These are phyloP conservation scores for Cephus pulcher DNA, from an alignment of 2,888 invertebrate genomes.

Conservation along the genomic window DNA sequence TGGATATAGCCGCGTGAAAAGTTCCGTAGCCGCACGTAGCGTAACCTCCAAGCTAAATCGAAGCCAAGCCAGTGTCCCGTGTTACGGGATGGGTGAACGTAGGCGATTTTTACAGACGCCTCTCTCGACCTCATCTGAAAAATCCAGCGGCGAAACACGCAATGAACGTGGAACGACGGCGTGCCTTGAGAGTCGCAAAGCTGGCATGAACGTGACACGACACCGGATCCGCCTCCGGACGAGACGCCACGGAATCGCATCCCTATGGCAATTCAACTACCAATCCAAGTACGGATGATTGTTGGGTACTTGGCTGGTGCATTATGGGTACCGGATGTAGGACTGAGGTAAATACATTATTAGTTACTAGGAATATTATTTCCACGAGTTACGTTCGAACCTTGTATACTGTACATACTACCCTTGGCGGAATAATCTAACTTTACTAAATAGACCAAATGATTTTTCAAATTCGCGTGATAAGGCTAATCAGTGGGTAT, in stretches of 20 bases:
- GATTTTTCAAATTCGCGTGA: too few relatives aligned
- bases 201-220: slow-evolving; percentile 39
- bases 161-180: slow-evolving; percentile 5
- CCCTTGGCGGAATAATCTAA: too few relatives aligned
- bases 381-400: neutral
- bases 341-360: neutral
- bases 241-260: slow-evolving; percentile 23
- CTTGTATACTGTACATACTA: too few relatives aligned
- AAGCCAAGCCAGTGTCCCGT: neutral
- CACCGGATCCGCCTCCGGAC: slow-evolving; percentile 47
- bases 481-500: too few relatives aligned
- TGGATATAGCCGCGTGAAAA: neutral
- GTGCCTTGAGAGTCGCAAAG: neutral
- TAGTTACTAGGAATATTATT: neutral
- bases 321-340: neutral
- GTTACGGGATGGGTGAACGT: neutral
- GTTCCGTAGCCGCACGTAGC: neutral
- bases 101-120: slow-evolving; percentile 5
- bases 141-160: neutral
- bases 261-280: slow-evolving; percentile 37
- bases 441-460: too few relatives aligned
- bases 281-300: slow-evolving; percentile 36
- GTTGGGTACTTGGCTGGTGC: slow-evolving; percentile 16
- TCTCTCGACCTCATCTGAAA: neutral
- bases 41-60: neutral